Base-by-base conservation (phyloP, 1,140 invertebrate genomes). In the Drosophila tropicalis region DNA sequence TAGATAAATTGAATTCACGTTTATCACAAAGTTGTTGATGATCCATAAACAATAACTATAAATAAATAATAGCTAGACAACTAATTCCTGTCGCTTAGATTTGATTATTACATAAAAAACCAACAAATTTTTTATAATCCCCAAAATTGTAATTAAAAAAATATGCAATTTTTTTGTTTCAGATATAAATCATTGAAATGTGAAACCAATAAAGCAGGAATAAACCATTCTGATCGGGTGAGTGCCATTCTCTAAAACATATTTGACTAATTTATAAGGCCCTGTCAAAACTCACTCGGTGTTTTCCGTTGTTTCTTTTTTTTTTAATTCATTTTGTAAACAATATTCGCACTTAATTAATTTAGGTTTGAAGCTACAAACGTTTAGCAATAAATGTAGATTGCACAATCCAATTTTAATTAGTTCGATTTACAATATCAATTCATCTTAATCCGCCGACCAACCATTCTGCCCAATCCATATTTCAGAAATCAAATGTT, bases 381-480 rank as follows among this genome's bases (percentile, higher is more conserved):
- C 44, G 17, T 22, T 22, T 22, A 51, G 17, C 44, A 19, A 51
- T 51, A 51, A 51, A 22, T 22, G 44, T 51, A 15, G 44, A 47
- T 47, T 47, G 44, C 44, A 51, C 44, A 51, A 51, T 51, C 19
- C 44, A 51, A 51, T 51, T 51, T 51, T 51, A 51, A 51, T 51
- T 51, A 51, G 44, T 51, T 51, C 17, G 22, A 51, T 51, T 51
- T 51, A 12, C 44, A 51, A 22, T 22, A 17, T 51, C 44, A 6
- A 51, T 51, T 51, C 44, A 51, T 51, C 44, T 51, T 51, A 51
- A 51, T 51, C 44, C 44, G 44, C 9, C 9, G 36, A 13, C 12
- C 12, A 12, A 39, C 36, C 36, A 4, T 39, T 39, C 4, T 4
- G 2, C 44, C 7, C 44, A 2, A 2, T 17, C 1, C 44, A 13